A percentile compares a stretch with the other conserved stretches of the same genome.
Evolutionary conservation across 2,113 vertebrate species (phyloP).

Genomic region (Muscicapa adusta): DNA sequence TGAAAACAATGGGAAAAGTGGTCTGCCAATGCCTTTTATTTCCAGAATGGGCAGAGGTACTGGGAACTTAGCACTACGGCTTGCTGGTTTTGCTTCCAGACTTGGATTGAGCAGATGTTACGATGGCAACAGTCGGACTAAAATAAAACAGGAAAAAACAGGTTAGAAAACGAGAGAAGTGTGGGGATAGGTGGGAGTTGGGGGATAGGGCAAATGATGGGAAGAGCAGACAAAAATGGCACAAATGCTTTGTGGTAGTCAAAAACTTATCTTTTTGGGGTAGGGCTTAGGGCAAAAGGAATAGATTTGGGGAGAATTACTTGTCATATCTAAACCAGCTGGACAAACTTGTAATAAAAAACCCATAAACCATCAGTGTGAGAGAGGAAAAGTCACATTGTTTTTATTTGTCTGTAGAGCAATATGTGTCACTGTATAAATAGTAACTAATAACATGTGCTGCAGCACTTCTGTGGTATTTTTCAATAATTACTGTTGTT

Average conservation of each 20-base stretch:
- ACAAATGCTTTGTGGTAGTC: background rate
- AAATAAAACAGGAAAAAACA: background rate
- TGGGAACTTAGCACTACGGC: accelerated
- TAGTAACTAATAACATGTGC: conserved; percentile 46
- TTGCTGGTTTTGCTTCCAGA: background rate
- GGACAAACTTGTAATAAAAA: background rate
- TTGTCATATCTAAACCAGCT: background rate
- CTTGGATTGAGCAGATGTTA: background rate
- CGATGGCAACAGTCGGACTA: background rate
- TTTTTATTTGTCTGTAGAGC: conserved; percentile 57
- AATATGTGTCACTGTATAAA: conserved; percentile 46
- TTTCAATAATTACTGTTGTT: conserved; percentile 62
- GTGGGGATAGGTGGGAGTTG: accelerated
- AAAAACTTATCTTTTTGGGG: accelerated
- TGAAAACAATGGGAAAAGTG: background rate
- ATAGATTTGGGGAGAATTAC: background rate
- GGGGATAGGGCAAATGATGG: accelerated
- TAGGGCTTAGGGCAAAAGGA: background rate
- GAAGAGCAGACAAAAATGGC: background rate
- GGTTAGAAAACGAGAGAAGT: background rate
- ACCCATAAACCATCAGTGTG: background rate
- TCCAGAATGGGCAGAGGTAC: background rate
- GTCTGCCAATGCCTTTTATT: background rate
- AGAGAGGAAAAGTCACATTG: conserved; percentile 9
- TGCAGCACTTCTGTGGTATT: conserved; percentile 50